phyloP scores from a whole-genome alignment of 2,113 vertebrate species.

The Strigops habroptila region DNA sequence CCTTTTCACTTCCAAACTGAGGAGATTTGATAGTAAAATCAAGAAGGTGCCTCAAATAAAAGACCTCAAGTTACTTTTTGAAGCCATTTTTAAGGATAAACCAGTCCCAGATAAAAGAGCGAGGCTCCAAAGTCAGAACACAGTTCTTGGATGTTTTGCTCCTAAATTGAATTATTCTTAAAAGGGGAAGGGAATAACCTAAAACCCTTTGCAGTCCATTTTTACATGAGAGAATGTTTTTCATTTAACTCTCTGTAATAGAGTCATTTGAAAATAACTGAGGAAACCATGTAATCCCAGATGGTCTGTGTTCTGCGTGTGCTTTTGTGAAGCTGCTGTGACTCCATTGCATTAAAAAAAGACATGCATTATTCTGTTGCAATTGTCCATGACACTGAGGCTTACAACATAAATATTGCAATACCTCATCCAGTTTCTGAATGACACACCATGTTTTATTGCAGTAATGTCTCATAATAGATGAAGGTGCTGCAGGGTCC shows the following conservation, averaged over 20 bases:
- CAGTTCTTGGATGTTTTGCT: background rate
- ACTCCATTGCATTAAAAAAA: slow-evolving; percentile 44
- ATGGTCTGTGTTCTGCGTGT: background rate
- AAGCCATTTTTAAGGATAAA: background rate
- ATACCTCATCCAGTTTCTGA: slow-evolving; percentile 54
- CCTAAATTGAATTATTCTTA: slow-evolving; percentile 1
- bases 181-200: background rate
- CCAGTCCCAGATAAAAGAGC: background rate
- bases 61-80: background rate
- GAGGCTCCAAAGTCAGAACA: background rate
- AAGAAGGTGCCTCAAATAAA: background rate
- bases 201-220: background rate
- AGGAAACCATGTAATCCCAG: slow-evolving; percentile 24
- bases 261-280: slow-evolving; percentile 30
- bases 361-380: slow-evolving; percentile 58
- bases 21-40: background rate
- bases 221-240: slow-evolving; percentile 34
- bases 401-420: slow-evolving; percentile 65
- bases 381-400: slow-evolving; percentile 60
- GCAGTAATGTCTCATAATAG: slow-evolving; percentile 56
- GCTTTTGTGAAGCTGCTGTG: slow-evolving; percentile 22
- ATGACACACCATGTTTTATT: slow-evolving; percentile 58
- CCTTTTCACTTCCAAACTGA: background rate
- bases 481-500: slow-evolving; percentile 60
- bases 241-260: slow-evolving; percentile 5